Conservation (phyloP, 2,113 vertebrate species). For the Litocranius walleri region DNA sequence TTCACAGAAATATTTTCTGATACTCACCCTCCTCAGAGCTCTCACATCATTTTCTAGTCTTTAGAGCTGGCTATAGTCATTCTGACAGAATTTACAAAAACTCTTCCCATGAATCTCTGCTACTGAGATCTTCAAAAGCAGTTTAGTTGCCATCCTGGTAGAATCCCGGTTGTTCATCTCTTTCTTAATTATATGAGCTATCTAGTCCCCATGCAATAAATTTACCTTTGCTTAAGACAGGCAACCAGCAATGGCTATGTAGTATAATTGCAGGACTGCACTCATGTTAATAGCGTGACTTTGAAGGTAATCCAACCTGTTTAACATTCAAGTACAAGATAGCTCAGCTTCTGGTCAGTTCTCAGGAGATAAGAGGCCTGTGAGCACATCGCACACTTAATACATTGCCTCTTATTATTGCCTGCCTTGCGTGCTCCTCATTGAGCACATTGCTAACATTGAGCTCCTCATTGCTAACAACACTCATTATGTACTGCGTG, state of each 20-base stretch:
- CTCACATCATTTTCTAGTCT: background rate
- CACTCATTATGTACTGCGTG: rapidly evolving
- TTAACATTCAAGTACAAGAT: background rate
- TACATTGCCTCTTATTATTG: background rate
- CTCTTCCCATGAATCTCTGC: background rate
- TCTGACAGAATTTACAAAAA: background rate
- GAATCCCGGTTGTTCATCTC: background rate
- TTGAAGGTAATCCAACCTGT: background rate
- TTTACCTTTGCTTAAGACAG: background rate
- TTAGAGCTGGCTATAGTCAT: background rate
- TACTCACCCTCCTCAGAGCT: background rate
- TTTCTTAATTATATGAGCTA: background rate
- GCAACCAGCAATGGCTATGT: background rate
- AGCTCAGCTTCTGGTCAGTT: background rate
- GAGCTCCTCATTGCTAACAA: background rate
- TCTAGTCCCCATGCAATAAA: background rate
- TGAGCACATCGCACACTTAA: background rate
- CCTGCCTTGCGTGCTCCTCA: background rate
- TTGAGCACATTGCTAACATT: no score
- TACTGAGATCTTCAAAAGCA: background rate
- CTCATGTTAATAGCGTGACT: background rate
- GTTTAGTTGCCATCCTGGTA: background rate
- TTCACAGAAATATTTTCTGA: background rate
- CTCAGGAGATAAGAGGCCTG: background rate
- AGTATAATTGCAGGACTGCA: background rate